These are phyloP conservation scores for Laticauda laticaudata DNA, from an alignment of 2,113 vertebrate genomes.

Conservation along the genomic window DNA sequence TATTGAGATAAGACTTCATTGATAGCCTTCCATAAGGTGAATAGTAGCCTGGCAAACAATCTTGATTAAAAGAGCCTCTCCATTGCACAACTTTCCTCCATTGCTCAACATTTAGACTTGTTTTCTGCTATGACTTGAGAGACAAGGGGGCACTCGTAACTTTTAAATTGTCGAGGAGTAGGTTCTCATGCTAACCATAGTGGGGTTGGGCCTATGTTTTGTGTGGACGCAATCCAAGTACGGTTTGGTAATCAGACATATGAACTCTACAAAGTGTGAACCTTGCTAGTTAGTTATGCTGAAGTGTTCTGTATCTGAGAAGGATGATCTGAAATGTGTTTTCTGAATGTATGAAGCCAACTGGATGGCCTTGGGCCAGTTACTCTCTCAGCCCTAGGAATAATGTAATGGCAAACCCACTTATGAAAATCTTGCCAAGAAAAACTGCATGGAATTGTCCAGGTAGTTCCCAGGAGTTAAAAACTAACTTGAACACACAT, in stretches of 20 bases:
- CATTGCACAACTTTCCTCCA: no score
- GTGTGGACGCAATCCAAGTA: background rate
- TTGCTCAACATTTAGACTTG: background rate
- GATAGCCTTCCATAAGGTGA: background rate
- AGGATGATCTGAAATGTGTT: background rate
- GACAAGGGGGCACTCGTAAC: background rate
- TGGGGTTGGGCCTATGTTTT: background rate
- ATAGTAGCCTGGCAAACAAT: background rate
- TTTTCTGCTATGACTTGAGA: background rate
- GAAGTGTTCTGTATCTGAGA: background rate
- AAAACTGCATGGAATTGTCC: background rate
- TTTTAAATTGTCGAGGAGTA: background rate
- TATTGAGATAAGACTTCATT: background rate
- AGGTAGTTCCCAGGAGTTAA: background rate
- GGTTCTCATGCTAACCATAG: background rate
- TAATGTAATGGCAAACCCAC: background rate
- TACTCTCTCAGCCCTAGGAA: background rate
- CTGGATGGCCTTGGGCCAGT: background rate
- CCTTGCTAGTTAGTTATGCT: background rate
- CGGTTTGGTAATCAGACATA: background rate
- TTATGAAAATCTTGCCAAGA: background rate
- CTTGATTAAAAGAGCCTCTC: background rate
- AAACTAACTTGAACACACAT: background rate
- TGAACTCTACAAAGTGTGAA: background rate
- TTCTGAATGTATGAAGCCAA: background rate